A percentile compares a stretch with the other conserved stretches of the same genome.
These are phyloP conservation scores for Dendrocincla tyrannina DNA, from an alignment of 2,797 vertebrate species.

Conservation along the genomic window DNA sequence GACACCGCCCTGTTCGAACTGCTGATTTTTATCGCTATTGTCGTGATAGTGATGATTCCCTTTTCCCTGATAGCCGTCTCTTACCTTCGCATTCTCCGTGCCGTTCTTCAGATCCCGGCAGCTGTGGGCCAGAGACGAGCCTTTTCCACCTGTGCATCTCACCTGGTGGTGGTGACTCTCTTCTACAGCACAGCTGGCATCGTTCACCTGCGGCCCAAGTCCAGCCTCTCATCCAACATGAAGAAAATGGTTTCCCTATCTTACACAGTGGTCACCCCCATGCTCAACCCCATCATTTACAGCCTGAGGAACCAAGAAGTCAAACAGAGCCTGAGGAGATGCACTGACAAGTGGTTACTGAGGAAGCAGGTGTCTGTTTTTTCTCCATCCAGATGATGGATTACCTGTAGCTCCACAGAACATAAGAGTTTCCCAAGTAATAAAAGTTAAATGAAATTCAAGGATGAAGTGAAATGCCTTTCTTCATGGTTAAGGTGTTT, in stretches of 20 bases:
- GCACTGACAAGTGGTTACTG: not conserved
- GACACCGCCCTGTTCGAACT: constrained; percentile 35
- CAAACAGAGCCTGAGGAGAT: not conserved
- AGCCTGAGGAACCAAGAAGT: not conserved
- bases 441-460: not conserved
- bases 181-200: constrained; percentile 20
- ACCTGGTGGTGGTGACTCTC: constrained; percentile 19
- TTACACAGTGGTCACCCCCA: not conserved
- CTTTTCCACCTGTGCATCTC: constrained; percentile 23
- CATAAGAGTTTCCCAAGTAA: not conserved
- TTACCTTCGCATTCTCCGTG: constrained; percentile 22
- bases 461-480: not conserved
- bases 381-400: not conserved
- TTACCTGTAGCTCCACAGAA: not conserved
- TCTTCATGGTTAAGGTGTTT: not conserved
- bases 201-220: not conserved
- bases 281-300: not conserved
- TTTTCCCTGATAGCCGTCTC: constrained; percentile 48
- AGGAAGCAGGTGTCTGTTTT: not conserved
- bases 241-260: not conserved
- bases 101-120: constrained; percentile 31
- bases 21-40: constrained; percentile 1
- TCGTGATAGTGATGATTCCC: constrained; percentile 26
- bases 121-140: not conserved
- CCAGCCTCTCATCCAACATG: not conserved